Evolutionary conservation across 2,888 invertebrate species (phyloP).

Genomic region (Sinodicranocentrus sp.): DNA sequence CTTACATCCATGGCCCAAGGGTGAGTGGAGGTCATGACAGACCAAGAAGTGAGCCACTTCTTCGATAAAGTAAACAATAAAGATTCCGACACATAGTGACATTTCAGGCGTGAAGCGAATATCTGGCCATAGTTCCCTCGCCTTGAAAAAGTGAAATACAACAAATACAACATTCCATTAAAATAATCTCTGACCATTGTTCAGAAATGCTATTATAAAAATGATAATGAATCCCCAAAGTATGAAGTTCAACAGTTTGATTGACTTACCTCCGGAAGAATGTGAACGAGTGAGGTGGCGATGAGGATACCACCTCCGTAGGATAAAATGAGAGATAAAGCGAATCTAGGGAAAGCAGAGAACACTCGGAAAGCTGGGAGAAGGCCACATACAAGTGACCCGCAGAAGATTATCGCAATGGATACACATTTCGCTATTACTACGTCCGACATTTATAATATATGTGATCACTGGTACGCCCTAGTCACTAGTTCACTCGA

Average conservation of each 20-base stretch:
- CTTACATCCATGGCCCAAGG: conserved; percentile 73
- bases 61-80: conserved; percentile 75
- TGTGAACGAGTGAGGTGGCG: conserved; percentile 87
- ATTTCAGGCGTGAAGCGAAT: conserved; percentile 73
- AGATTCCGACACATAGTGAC: conserved; percentile 75
- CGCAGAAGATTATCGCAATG: conserved; percentile 74
- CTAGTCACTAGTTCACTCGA: too few species aligned
- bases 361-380: conserved; percentile 76
- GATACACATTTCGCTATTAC: conserved; percentile 75
- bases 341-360: conserved; percentile 74
- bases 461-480: too few species aligned
- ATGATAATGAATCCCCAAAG: too few species aligned
- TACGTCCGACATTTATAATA: conserved; percentile 71
- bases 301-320: conserved; percentile 90
- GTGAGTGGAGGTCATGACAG: conserved; percentile 76
- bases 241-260: too few species aligned
- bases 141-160: conserved; percentile 54
- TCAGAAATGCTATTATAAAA: too few species aligned
- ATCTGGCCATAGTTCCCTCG: conserved; percentile 75
- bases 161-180: too few species aligned
- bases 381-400: conserved; percentile 76
- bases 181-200: too few species aligned
- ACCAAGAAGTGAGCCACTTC: conserved; percentile 76
- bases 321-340: conserved; percentile 85
- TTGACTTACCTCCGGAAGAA: conserved; percentile 92